These are phyloP conservation scores for Euspilapteryx auroguttella DNA, from an alignment of 2,888 invertebrate genomes.

Conservation along the genomic window DNA sequence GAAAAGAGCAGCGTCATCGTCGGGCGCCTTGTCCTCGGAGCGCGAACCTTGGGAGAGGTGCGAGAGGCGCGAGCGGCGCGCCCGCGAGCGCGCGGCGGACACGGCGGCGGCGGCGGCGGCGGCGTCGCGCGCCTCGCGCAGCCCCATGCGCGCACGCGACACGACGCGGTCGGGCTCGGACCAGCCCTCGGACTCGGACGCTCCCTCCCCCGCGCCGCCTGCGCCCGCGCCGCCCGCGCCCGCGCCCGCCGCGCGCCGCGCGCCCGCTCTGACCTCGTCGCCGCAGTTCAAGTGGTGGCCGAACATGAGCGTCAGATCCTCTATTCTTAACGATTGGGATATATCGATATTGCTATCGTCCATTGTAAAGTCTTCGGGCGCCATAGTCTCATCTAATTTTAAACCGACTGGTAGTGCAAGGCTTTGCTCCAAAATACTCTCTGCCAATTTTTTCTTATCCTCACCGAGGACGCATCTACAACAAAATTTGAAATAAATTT, in stretches of 20 bases:
- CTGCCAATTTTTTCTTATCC: slow-evolving; percentile 47
- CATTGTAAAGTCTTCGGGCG: slow-evolving; percentile 42
- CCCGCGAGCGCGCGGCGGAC: slow-evolving; percentile 31
- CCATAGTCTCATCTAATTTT: slow-evolving; percentile 46
- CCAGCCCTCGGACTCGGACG: slow-evolving; percentile 80
- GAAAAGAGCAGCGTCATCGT: slow-evolving; percentile 54
- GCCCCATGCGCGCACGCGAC: slow-evolving; percentile 77
- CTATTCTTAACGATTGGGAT: slow-evolving; percentile 40
- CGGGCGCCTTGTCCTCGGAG: slow-evolving; percentile 42
- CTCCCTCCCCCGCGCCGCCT: slow-evolving; percentile 33
- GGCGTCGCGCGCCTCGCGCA: slow-evolving; percentile 36
- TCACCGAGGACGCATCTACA: slow-evolving; percentile 49
- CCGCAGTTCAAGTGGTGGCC: slow-evolving; percentile 39
- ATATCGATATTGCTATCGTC: slow-evolving; percentile 45
- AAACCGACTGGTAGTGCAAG: slow-evolving; percentile 48
- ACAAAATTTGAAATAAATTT: slow-evolving; percentile 12
- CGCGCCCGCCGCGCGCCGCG: slow-evolving; percentile 16
- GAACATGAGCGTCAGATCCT: slow-evolving; percentile 49
- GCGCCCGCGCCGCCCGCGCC: slow-evolving; percentile 24
- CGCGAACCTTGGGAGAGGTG: slow-evolving; percentile 41
- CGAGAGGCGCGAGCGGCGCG: slow-evolving; percentile 40
- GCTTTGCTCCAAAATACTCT: slow-evolving; percentile 51
- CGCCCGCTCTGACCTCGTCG: slow-evolving; percentile 25
- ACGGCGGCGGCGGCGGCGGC: slow-evolving; percentile 20
- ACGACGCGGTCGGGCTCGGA: slow-evolving; percentile 85